phyloP scores from a whole-genome alignment of 64 coral and sea anemone species.

The Montipora capricornis region DNA sequence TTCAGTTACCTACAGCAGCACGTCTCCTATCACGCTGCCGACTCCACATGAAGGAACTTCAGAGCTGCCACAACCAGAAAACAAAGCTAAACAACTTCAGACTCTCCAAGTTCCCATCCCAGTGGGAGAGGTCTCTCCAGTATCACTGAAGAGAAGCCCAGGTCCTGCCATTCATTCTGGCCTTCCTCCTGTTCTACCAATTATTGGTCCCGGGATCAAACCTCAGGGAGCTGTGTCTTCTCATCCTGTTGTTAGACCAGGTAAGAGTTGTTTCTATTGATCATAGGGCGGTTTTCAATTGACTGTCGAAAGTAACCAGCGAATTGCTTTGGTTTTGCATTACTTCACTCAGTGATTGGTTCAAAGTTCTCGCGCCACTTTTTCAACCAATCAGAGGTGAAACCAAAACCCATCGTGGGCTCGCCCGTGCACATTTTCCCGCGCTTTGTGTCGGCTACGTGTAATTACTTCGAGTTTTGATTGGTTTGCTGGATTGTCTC shows the following conservation, averaged over 20 bases:
- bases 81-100: constrained; percentile 32
- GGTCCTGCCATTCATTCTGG: constrained; percentile 72
- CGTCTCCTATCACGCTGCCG: not conserved
- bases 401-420: too few species aligned
- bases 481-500: too few species aligned
- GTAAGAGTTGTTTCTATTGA: constrained; percentile 2
- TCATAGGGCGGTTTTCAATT: not conserved
- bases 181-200: constrained; percentile 64
- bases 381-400: too few species aligned
- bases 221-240: constrained; percentile 44
- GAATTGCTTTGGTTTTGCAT: not conserved
- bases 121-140: constrained; percentile 69
- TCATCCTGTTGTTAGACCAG: constrained; percentile 64
- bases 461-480: too few species aligned
- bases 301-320: not conserved
- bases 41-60: not conserved
- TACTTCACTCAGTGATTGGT: not conserved
- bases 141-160: constrained; percentile 54
- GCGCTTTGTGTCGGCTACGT: too few species aligned
- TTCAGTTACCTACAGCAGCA: constrained; percentile 8
- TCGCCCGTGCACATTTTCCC: too few species aligned
- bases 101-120: constrained; percentile 40
- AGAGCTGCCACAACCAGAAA: constrained; percentile 11
- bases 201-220: constrained; percentile 51
- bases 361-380: too few species aligned